Conservation (phyloP, 2,113 vertebrate genomes). For the Antennarius striatus region DNA sequence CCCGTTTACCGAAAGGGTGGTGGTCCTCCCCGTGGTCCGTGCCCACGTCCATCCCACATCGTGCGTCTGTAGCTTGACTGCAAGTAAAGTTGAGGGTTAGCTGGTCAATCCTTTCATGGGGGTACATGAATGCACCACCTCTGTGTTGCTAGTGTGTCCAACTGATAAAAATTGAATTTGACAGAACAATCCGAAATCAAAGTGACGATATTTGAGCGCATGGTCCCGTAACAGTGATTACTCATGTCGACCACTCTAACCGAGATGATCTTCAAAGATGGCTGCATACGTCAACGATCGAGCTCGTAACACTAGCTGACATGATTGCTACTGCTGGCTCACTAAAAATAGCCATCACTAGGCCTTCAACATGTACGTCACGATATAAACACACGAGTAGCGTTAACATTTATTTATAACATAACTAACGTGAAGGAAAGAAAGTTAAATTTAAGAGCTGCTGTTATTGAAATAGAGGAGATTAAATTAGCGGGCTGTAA, state of each 20-base stretch:
- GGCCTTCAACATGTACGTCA: slow-evolving; percentile 53
- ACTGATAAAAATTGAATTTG: no score
- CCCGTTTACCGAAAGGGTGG: slow-evolving; percentile 86
- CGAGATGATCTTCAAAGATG: slow-evolving; percentile 18
- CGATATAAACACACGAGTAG: slow-evolving; percentile 1
- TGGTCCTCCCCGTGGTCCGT: slow-evolving; percentile 86
- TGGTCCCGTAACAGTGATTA: neutral
- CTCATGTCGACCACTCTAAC: neutral
- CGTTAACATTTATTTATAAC: rapidly evolving
- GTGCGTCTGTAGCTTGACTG: slow-evolving; percentile 32
- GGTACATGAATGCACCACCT: neutral
- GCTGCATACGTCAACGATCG: slow-evolving; percentile 2
- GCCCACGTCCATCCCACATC: slow-evolving; percentile 95
- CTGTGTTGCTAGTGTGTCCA: neutral
- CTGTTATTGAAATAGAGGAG: rapidly evolving
- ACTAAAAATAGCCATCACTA: slow-evolving; percentile 28
- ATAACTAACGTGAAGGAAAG: neutral
- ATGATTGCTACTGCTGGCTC: slow-evolving; percentile 12
- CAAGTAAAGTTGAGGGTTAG: neutral
- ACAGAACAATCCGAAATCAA: no score
- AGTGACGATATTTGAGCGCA: no score
- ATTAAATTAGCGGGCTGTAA: rapidly evolving
- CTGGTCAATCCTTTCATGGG: neutral
- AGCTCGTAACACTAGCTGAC: neutral
- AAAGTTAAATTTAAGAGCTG: rapidly evolving